Conservation (phyloP, 2,113 vertebrate species). For the Hemiprocne comata region DNA sequence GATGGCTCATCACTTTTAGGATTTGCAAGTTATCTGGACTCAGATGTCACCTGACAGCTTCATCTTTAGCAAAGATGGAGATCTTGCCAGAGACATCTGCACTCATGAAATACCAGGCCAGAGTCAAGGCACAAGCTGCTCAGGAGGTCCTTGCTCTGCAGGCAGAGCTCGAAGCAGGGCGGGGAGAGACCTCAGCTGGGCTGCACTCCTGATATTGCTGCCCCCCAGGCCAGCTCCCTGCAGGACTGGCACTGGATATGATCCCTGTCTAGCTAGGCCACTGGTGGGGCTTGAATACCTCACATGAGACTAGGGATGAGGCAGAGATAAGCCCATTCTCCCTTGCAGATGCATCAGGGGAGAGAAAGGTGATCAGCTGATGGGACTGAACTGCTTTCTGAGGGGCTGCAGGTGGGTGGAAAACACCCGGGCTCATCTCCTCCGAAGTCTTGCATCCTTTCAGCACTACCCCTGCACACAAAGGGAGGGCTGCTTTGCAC, state of each 20-base stretch:
- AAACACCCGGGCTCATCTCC: not conserved
- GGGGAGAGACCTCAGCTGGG: rapidly evolving
- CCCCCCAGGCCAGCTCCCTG: not conserved
- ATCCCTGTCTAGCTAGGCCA: not conserved
- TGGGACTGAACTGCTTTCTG: not conserved
- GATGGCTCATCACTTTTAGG: not conserved
- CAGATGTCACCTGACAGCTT: not conserved
- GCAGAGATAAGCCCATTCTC: not conserved
- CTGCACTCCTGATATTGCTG: not conserved
- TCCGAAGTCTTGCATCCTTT: not conserved
- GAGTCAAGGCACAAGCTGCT: not conserved
- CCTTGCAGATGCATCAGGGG: not conserved
- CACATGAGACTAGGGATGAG: not conserved
- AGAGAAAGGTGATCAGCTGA: not conserved
- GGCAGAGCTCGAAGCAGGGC: not conserved
- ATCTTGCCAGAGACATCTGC: not conserved
- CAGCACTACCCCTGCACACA: not conserved
- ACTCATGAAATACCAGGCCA: not conserved
- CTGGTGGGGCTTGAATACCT: not conserved
- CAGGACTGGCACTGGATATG: not conserved
- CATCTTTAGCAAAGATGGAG: not conserved
- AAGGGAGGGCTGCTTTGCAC: conserved; percentile 1
- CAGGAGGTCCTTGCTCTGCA: not conserved
- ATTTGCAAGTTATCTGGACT: not conserved
- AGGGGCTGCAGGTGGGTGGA: not conserved